Percentiles rank a stretch among this genome's conserved stretches.
Conservation (phyloP, 2,113 vertebrate genomes). For the Rynchops niger region DNA sequence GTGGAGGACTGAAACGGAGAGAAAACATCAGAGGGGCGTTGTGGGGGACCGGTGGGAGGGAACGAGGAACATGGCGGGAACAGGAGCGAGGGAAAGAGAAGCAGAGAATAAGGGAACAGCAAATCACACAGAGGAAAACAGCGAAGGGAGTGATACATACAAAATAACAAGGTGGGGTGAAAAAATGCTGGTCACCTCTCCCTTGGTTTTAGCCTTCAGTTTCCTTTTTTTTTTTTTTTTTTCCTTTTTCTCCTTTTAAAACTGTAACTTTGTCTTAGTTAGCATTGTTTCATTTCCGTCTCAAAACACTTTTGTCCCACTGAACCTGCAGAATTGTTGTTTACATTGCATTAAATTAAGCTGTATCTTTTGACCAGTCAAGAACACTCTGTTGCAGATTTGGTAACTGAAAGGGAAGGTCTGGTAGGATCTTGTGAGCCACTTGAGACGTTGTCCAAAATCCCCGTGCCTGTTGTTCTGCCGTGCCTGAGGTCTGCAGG, state of each 20-base stretch:
- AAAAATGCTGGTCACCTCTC: background rate
- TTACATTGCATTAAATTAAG: background rate
- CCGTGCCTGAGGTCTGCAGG: fast-evolving
- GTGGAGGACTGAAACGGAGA: background rate
- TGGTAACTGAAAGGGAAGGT: background rate
- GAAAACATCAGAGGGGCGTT: fast-evolving
- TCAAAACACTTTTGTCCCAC: background rate
- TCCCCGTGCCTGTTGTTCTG: background rate
- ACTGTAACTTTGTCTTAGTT: background rate
- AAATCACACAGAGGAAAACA: background rate
- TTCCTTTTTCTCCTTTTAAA: background rate
- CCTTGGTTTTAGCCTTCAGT: background rate
- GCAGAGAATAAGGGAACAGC: background rate
- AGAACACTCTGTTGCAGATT: background rate
- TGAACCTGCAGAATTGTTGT: background rate
- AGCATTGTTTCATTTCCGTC: background rate
- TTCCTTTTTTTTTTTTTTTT: background rate
- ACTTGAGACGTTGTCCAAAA: background rate
- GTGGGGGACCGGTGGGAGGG: background rate
- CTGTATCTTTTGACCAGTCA: background rate
- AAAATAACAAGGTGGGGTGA: background rate
- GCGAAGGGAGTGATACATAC: background rate
- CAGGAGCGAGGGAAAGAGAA: background rate
- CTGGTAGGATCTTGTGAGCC: background rate
- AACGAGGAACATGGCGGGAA: background rate